Evolutionary conservation across 2,888 invertebrate genomes (phyloP), one percentile per base, ranked within the genome.

Genomic region (Dugesia japonica): DNA sequence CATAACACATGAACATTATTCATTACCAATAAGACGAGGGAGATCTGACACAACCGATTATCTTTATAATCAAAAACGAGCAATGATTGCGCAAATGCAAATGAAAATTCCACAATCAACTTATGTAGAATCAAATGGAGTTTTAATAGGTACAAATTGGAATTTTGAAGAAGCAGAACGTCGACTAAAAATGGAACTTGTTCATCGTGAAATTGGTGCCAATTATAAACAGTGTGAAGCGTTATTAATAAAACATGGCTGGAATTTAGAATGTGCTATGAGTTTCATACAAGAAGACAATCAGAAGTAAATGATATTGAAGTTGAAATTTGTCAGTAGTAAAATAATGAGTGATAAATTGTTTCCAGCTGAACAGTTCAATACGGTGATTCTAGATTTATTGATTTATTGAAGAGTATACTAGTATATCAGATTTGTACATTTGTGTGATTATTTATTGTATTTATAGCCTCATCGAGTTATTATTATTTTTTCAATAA

Each of bases 101-200:
- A 42, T 56, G 71, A 26, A 56, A 13, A 71, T 75, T 56, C 75
- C 75, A 26, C 42, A 56, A 28, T 71, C 75, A 9, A 75, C 75
- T 4, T 26, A 75, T 7, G 26, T 56, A 28, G 75, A 75, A 28
- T 42, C 38, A 4, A 1, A 56, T 7, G 56, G 42, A 15, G 75
- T 75, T 23, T 38, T 75, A 7, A 75, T 75, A 4, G 75, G 75
- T 1, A 71, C 75, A 15, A 75, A 56, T 26, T 75, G 75, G 75
- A 42, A 75, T 26, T 75, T 75, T 26, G 75, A 75, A 15, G 75
- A 75, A 23, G 75, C 75, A n/a, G 27, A 27, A 28, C 75, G 56
- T 1, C 42, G 75, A 26, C 26, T 75, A 9, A 75, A 75, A 23
- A 71, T 56, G 75, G 75, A 75, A 56, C 75, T 75, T 7, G 27